These are phyloP conservation scores for Scrobipalpa atriplicella DNA, from an alignment of 2,888 invertebrate genomes.

Conservation along the genomic window DNA sequence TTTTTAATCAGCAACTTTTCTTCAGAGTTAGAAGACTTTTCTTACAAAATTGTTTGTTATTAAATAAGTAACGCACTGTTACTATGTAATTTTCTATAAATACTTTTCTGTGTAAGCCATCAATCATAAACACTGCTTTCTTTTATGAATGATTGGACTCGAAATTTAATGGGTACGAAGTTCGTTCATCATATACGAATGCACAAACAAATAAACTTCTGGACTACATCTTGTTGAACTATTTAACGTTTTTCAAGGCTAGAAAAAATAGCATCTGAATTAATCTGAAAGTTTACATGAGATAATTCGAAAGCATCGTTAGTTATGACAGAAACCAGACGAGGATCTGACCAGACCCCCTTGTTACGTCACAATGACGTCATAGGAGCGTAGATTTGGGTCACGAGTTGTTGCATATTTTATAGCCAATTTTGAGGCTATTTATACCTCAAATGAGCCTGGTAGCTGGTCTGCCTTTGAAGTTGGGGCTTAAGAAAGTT, in stretches of 20 bases:
- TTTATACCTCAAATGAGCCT: slow-evolving; percentile 43
- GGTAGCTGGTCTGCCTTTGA: slow-evolving; percentile 10
- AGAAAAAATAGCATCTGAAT: not conserved
- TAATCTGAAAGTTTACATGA: not conserved
- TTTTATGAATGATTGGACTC: slow-evolving; percentile 4
- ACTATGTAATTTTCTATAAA: too few relatives aligned
- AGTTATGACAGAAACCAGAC: slow-evolving; percentile 52
- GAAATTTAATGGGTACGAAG: not conserved
- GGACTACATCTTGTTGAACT: slow-evolving; percentile 10
- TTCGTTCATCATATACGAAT: not conserved
- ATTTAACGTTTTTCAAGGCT: slow-evolving; percentile 16
- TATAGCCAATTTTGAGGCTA: slow-evolving; percentile 70
- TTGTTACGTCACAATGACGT: slow-evolving; percentile 70
- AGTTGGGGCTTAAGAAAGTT: not conserved
- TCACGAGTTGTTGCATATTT: slow-evolving; percentile 71
- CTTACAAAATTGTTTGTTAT: not conserved
- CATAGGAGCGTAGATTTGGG: slow-evolving; percentile 65
- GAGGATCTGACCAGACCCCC: slow-evolving; percentile 52
- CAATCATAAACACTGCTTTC: not conserved
- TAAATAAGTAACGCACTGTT: too few relatives aligned
- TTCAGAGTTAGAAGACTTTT: not conserved
- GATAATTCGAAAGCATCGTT: slow-evolving; percentile 14
- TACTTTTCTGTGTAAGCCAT: not conserved
- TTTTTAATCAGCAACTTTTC: not conserved
- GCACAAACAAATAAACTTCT: slow-evolving; percentile 6